A percentile compares a stretch with the other conserved stretches of the same genome.
Evolutionary conservation across 2,113 vertebrate species (phyloP).

Genomic region (Gambusia holbrooki): DNA sequence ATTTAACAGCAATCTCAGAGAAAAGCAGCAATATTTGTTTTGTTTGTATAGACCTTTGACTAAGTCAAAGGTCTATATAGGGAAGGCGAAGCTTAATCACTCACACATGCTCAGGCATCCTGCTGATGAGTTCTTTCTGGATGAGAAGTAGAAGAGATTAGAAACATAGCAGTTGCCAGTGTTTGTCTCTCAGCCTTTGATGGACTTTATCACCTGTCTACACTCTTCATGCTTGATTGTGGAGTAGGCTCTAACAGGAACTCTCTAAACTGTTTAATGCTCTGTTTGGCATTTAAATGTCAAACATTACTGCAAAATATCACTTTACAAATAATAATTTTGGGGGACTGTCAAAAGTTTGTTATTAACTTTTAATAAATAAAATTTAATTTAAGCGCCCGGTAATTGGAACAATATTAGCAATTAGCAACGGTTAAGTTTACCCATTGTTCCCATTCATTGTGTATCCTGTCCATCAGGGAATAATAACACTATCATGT

Average conservation of each 20-base stretch:
- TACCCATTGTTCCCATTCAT: no score
- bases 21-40: neutral
- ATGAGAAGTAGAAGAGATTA: conserved; percentile 58
- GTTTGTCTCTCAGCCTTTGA: conserved; percentile 29
- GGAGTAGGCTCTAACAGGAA: neutral
- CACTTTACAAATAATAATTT: neutral
- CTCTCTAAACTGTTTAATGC: neutral
- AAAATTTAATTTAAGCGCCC: no score
- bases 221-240: neutral
- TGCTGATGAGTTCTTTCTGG: conserved; percentile 57
- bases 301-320: no score
- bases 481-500: no score
- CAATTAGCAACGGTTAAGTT: neutral
- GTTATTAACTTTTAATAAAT: no score
- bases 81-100: conserved; percentile 54
- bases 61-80: conserved; percentile 36
- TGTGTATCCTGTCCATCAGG: no score
- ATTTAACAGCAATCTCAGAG: neutral
- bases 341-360: neutral
- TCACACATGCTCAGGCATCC: conserved; percentile 80
- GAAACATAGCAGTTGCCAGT: conserved; percentile 40
- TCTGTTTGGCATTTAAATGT: neutral
- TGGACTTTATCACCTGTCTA: conserved; percentile 24
- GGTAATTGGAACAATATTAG: neutral
- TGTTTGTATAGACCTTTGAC: neutral